Evolutionary conservation across 2,888 invertebrate genomes (phyloP), one percentile per base, ranked within the genome.

Genomic region (Biston betularia): DNA sequence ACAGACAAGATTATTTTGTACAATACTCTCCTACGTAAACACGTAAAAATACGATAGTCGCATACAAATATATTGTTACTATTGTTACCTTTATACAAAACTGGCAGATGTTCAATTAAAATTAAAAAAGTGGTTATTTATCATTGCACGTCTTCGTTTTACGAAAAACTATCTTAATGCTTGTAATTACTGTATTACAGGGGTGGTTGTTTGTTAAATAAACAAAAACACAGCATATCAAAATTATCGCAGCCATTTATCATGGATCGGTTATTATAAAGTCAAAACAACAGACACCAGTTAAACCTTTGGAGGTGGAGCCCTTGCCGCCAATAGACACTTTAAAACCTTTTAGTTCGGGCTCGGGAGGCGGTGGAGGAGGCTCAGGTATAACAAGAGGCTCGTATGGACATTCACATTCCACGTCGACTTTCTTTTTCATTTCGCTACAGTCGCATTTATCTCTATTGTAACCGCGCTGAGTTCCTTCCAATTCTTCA

Each of bases 311-410:
- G 0, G 85, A 80, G 4, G 69, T 75, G 6, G 83, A 79, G 4
- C 85, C 85, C 73, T 86, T 86, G 0, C 77, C 85, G 9, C 73
- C 78, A n/a, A 87, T 74, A 53, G 75, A 75, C 42, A 87, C 58
- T 64, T 83, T 85, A 5, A 84, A 70, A 5, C 83, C 83, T 68
- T 59, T 72, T n/a, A 72, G 44, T 12, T 56, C 63, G 6, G 65
- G 69, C 6, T 59, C 71, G 15, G 59, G 59, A 12, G 63, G 24
- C 14, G 44, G 56, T 10, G 12, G 46, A 6, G 38, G 8, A 7
- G 40, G 42, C 6, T 38, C 10, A 7, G 68, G 50, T 42, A 54
- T 48, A 34, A 24, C 3, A 24, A 24, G 24, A 2, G 11, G 34
- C 15, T 74, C 72, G 6, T 73, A 50, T 6, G 83, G 80, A 71